Conservation (phyloP, 2,888 invertebrate species). For the Cataglyphis cursor region DNA sequence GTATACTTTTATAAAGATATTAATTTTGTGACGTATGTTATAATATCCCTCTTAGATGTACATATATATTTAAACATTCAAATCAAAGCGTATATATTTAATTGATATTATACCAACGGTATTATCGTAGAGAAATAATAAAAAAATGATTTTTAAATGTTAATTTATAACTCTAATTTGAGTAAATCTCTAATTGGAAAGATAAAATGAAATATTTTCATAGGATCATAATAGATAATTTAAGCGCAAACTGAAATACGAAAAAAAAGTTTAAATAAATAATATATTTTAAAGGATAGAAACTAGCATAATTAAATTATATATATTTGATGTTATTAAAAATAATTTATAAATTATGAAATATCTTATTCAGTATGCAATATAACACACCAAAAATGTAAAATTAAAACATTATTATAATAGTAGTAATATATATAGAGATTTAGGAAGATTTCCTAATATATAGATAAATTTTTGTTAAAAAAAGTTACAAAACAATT, state of each 20-base stretch:
- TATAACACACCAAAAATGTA: constrained; percentile 1
- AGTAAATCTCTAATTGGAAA: not conserved
- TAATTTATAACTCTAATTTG: constrained; percentile 13
- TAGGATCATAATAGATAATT: not conserved
- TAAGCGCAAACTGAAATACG: not conserved
- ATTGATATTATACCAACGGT: not conserved
- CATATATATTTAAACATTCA: constrained; percentile 28
- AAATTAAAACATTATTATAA: not conserved
- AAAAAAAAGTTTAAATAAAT: not conserved
- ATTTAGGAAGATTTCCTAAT: not conserved
- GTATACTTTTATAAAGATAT: constrained; percentile 2
- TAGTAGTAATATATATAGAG: not conserved
- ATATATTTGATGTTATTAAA: not conserved
- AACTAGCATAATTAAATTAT: not conserved
- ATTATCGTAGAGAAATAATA: too few species aligned
- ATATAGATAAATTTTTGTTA: not conserved
- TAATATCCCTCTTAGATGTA: not conserved
- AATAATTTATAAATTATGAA: constrained; percentile 7
- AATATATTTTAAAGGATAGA: not conserved
- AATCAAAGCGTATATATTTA: not conserved
- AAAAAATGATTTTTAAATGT: not conserved
- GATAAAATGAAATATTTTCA: not conserved
- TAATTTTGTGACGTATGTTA: constrained; percentile 8
- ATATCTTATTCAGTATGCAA: not conserved
- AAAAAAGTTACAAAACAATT: constrained; percentile 11